phyloP scores from a whole-genome alignment of 2,888 invertebrate genomes.

The Gerosis bhagava region DNA sequence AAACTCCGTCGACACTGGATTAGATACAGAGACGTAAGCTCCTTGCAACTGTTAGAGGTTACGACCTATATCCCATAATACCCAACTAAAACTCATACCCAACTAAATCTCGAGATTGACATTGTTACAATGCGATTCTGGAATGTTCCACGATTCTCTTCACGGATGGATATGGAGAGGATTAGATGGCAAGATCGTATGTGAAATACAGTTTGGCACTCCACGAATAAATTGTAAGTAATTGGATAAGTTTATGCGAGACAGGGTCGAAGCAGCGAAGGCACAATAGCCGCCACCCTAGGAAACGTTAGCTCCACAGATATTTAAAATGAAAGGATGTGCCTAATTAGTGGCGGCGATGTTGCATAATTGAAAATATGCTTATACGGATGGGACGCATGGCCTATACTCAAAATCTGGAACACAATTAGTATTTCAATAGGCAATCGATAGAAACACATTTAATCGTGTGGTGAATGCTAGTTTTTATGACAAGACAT shows the following conservation, averaged over 20 bases:
- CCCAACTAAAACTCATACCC: slow-evolving; percentile 57
- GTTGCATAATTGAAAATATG: too few relatives aligned
- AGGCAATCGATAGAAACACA: too few relatives aligned
- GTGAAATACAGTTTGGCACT: slow-evolving; percentile 9
- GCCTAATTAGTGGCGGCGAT: too few relatives aligned
- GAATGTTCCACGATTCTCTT: too few relatives aligned
- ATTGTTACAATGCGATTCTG: slow-evolving; percentile 30
- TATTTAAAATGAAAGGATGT: too few relatives aligned
- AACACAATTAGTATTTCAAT: too few relatives aligned
- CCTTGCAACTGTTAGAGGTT: slow-evolving; percentile 38
- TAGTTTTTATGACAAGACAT: too few relatives aligned
- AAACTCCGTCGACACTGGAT: slow-evolving; percentile 52
- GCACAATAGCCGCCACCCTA: slow-evolving; percentile 30
- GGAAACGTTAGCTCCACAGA: too few relatives aligned
- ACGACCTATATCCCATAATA: slow-evolving; percentile 34
- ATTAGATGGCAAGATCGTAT: slow-evolving; percentile 2
- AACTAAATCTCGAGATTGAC: slow-evolving; percentile 40
- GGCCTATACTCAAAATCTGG: too few relatives aligned
- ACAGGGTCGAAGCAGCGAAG: neutral
- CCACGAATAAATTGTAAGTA: slow-evolving; percentile 19
- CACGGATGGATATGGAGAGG: neutral
- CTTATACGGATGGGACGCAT: too few relatives aligned
- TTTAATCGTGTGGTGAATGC: too few relatives aligned
- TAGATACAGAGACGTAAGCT: slow-evolving; percentile 45
- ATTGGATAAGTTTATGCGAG: slow-evolving; percentile 19